Evolutionary conservation across 2,888 invertebrate species (phyloP).

Genomic region (Steromphala cineraria): DNA sequence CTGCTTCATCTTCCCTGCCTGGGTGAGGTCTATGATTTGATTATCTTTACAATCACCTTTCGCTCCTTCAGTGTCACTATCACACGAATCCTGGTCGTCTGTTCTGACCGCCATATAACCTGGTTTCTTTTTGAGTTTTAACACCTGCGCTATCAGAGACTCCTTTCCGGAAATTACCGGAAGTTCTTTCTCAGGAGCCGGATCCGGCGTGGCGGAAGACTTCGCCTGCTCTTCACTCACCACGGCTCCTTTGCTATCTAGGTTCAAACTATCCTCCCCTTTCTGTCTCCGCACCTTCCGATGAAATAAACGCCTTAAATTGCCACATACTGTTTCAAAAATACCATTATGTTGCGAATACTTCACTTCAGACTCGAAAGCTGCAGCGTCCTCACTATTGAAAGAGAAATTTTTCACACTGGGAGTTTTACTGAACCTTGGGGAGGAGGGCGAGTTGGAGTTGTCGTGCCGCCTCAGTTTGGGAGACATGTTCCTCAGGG

Average conservation of each 20-base stretch:
- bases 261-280: neutral
- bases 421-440: constrained; percentile 6
- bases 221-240: neutral
- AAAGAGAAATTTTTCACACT: constrained; percentile 18
- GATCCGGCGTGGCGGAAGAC: neutral
- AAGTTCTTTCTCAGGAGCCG: neutral
- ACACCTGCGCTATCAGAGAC: constrained; percentile 5
- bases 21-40: constrained; percentile 4
- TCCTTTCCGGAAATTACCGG: neutral
- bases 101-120: constrained; percentile 14
- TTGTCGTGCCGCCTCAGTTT: neutral
- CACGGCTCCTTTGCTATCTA: neutral
- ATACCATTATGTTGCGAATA: constrained; percentile 7
- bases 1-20: neutral
- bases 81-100: constrained; percentile 14
- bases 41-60: neutral
- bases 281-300: constrained; percentile 31
- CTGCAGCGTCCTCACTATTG: neutral
- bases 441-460: neutral
- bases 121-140: neutral
- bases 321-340: constrained; percentile 25
- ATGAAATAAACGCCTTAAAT: constrained; percentile 31
- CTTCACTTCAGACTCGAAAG: constrained; percentile 16
- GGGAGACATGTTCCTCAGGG: constrained; percentile 28
- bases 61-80: neutral